A percentile compares a stretch with the other conserved stretches of the same genome.
Conservation (phyloP, 2,113 vertebrate species). For the Clupea harengus region DNA sequence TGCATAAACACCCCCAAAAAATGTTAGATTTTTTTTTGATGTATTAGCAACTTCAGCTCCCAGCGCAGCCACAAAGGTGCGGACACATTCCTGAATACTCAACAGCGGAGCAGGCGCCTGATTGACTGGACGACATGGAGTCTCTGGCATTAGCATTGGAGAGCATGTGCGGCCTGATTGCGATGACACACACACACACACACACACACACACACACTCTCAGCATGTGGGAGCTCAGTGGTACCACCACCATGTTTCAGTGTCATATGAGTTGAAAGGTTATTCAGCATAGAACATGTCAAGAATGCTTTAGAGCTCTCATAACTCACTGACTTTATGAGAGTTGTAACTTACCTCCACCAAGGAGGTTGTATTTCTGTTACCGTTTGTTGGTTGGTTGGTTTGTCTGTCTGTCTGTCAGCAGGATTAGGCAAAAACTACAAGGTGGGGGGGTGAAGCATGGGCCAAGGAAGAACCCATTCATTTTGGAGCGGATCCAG, state of each 20-base stretch:
- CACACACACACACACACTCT: background rate
- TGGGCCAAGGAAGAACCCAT: too few relatives aligned
- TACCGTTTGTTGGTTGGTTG: too few relatives aligned
- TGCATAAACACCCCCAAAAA: background rate
- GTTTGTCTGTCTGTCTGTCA: too few relatives aligned
- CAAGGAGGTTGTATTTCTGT: too few relatives aligned
- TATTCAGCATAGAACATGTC: background rate
- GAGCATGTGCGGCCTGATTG: slow-evolving; percentile 14
- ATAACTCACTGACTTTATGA: background rate
- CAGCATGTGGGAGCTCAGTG: background rate
- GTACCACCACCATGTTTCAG: background rate
- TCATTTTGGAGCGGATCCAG: too few relatives aligned
- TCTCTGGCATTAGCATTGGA: background rate
- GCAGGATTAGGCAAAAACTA: too few relatives aligned
- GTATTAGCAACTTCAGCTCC: background rate
- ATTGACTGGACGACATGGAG: slow-evolving; percentile 17
- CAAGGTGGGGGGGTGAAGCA: too few relatives aligned
- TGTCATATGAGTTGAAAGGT: background rate
- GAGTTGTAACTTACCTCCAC: background rate
- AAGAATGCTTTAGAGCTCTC: background rate
- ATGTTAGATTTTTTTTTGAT: background rate
- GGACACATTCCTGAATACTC: slow-evolving; percentile 18
- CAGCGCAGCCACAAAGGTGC: slow-evolving; percentile 5
- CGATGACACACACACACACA: background rate
- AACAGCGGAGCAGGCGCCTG: slow-evolving; percentile 13